A percentile compares a stretch with the other conserved stretches of the same genome.
These are phyloP conservation scores for Tipula vernalis DNA, from an alignment of 2,888 invertebrate species.

Conservation along the genomic window DNA sequence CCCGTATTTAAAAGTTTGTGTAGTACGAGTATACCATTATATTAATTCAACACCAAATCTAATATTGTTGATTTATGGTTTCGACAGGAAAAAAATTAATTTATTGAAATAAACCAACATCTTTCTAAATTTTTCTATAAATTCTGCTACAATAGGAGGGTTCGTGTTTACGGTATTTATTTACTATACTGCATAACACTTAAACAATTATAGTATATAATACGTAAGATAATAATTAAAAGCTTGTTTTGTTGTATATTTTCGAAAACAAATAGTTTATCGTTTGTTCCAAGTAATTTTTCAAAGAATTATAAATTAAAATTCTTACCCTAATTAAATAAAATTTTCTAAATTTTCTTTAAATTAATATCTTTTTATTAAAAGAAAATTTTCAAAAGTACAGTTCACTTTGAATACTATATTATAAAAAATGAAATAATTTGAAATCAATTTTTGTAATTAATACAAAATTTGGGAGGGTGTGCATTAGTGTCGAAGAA, in stretches of 20 bases:
- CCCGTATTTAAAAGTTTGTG: background rate
- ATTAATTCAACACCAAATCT: background rate
- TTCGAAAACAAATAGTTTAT: background rate
- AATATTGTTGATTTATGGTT: background rate
- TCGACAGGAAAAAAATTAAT: background rate
- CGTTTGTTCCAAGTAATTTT: background rate
- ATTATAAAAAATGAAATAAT: background rate
- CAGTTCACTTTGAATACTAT: background rate
- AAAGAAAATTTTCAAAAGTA: background rate
- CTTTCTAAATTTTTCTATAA: background rate
- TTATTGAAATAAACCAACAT: no score
- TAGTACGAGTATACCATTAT: background rate
- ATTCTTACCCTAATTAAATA: background rate
- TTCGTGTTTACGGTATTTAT: background rate
- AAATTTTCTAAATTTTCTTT: background rate
- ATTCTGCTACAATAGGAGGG: background rate
- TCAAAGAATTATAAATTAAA: background rate
- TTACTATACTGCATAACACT: background rate
- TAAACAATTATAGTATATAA: background rate
- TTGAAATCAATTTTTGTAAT: background rate
- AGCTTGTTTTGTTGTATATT: background rate
- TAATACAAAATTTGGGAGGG: background rate
- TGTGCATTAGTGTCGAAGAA: background rate
- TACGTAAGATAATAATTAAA: background rate
- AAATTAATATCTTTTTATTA: background rate